Evolutionary conservation across 2,113 vertebrate genomes (phyloP), one percentile per base, ranked within the genome.

Genomic region (Ifrita kowaldi): DNA sequence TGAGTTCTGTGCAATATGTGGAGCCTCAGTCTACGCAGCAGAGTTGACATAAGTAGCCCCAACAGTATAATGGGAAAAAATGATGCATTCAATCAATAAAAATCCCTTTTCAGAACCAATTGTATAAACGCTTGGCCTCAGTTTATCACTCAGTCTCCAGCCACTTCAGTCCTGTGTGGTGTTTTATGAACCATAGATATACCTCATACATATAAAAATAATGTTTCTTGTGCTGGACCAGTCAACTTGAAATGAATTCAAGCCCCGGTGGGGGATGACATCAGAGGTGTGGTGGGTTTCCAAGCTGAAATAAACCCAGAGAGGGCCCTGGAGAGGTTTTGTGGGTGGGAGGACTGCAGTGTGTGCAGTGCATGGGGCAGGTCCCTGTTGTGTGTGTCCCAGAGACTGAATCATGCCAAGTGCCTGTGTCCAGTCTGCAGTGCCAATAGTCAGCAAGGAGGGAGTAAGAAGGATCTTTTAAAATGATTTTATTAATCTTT

Each of bases 251-350:
- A 93, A 93, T 64, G 32, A 93, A 93, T 94, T 94, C 62, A 49
- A 75, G 57, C 26, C 56, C 41, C 80, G 3, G 9, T 37, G 64
- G 57, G 84, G 84, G 53, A 94, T 97, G 86, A 97, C 37, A 82
- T 96, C 96, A 93, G 92, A 90, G 65, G 26, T 3, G 7, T 94
- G 83, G 35, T 94, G 93, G 83, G 65, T 90, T 95, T 97, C 90
- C 80, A 96, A 92, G 70, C 53, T 92, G 83, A 92, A 94, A 94
- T 78, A 76, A 95, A 35, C n/a, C n/a, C 71, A 35, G 65, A 81
- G 62, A 71, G 27, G 89, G 37, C 88, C 60, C 56, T 37, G 26
- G 95, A 89, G 96, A 95, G 26, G 64, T 84, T 92, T 28, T 0
- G 69, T 96, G 95, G 53, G 96, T 95, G 95, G 96, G 90, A 93